Conservation (phyloP, 1,140 invertebrate species). For the Arion vulgaris region DNA sequence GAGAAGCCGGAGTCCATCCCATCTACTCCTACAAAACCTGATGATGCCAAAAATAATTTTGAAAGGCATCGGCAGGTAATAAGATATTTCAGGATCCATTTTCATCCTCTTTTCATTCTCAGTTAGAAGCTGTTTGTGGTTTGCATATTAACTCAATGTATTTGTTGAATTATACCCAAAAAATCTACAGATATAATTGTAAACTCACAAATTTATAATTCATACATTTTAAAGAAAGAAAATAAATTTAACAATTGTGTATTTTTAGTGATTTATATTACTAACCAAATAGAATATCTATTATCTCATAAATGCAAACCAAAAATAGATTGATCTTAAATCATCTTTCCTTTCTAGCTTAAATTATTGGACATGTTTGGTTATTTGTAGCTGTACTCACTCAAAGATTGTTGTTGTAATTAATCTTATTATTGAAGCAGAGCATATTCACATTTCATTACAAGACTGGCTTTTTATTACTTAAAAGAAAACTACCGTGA, state of each 20-base stretch:
- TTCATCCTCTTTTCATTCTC: constrained; percentile 48
- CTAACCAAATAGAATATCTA: too few relatives aligned
- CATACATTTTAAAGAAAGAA: too few relatives aligned
- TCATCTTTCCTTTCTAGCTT: constrained; percentile 13
- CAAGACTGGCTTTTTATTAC: too few relatives aligned
- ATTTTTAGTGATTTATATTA: too few relatives aligned
- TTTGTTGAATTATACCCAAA: too few relatives aligned
- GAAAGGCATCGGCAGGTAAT: constrained; percentile 78
- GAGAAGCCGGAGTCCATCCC: constrained; percentile 95
- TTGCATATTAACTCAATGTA: neutral
- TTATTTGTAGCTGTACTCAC: neutral
- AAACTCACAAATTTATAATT: too few relatives aligned
- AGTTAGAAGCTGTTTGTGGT: constrained; percentile 7
- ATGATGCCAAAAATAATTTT: constrained; percentile 71
- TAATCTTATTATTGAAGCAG: neutral
- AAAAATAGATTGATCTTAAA: neutral
- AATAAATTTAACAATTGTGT: too few relatives aligned
- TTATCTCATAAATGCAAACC: neutral
- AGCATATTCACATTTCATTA: too few relatives aligned
- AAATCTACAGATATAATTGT: too few relatives aligned
- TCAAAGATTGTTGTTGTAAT: neutral
- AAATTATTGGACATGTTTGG: neutral
- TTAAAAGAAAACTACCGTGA: neutral
- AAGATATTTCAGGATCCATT: constrained; percentile 52
- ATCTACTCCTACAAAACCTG: constrained; percentile 74